phyloP scores from a whole-genome alignment of 1,140 invertebrate species.

The Thaumetopoea pityocampa region DNA sequence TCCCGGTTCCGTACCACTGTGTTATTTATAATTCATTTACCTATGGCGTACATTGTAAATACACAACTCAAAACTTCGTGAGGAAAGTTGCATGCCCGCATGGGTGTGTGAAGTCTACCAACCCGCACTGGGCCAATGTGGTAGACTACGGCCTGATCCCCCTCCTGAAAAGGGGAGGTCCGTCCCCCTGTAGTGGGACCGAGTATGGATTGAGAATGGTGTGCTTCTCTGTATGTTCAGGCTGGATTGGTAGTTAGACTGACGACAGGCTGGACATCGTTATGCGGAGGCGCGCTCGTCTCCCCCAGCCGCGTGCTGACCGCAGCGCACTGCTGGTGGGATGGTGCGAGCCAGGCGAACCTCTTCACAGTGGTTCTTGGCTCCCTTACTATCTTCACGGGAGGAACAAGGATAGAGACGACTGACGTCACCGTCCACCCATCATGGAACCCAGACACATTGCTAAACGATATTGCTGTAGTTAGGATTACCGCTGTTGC shows the following conservation, averaged over 20 bases:
- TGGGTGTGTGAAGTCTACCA: no score
- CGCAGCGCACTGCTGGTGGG: conserved; percentile 76
- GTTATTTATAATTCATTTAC: no score
- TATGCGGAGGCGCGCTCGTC: conserved; percentile 77
- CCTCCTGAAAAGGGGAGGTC: no score
- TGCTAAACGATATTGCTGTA: conserved; percentile 73
- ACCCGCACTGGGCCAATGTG: no score
- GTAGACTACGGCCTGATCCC: no score
- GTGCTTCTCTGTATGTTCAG: conserved; percentile 31
- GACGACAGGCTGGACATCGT: conserved; percentile 36
- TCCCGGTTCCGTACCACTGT: no score
- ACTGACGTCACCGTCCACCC: conserved; percentile 57
- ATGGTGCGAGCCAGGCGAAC: conserved; percentile 41
- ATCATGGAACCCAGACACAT: conserved; percentile 54
- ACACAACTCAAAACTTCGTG: no score
- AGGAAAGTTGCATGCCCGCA: no score
- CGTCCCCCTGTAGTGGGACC: no score
- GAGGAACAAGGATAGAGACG: conserved; percentile 46
- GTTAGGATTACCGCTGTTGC: conserved; percentile 54
- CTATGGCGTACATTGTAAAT: no score
- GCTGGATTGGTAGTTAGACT: conserved; percentile 40
- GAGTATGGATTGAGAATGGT: no score
- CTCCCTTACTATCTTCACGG: conserved; percentile 47
- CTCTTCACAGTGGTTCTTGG: conserved; percentile 51
- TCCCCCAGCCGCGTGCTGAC: conserved; percentile 73